A percentile compares a stretch with the other conserved stretches of the same genome.
phyloP scores from a whole-genome alignment of 2,888 invertebrate species.

The Apotomis capreana region DNA sequence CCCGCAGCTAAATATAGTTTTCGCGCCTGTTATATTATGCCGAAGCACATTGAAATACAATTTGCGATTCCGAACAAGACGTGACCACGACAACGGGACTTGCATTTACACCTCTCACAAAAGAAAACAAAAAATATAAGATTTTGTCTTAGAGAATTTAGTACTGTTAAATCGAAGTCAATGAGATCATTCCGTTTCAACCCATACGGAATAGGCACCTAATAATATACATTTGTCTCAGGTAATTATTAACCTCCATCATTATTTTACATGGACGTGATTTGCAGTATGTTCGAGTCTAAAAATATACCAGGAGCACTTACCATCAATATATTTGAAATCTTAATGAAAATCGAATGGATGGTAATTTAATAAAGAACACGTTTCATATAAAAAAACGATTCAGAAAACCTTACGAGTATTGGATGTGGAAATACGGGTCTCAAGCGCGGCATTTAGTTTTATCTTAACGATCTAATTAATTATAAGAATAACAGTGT shows the following conservation, averaged over 20 bases:
- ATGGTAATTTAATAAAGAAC: conserved; percentile 26
- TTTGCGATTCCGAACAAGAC: conserved; percentile 11
- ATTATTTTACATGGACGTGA: too few relatives aligned
- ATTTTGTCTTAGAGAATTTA: neutral
- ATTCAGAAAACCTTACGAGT: conserved; percentile 25
- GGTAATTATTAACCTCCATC: too few relatives aligned
- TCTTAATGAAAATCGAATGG: conserved; percentile 23
- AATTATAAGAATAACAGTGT: conserved; percentile 64
- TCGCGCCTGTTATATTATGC: conserved; percentile 20
- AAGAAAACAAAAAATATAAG: conserved; percentile 1
- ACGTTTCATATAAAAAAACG: conserved; percentile 28
- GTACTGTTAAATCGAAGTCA: neutral
- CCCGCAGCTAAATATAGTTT: conserved; percentile 28
- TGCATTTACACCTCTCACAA: neutral
- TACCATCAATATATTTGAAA: conserved; percentile 10
- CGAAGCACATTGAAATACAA: conserved; percentile 10
- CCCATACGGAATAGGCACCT: too few relatives aligned
- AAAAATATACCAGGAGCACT: conserved; percentile 11
- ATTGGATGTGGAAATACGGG: conserved; percentile 46
- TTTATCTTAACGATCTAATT: conserved; percentile 72
- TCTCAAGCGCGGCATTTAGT: conserved; percentile 70
- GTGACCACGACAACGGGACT: neutral
- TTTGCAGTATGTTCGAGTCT: too few relatives aligned
- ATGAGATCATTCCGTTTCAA: neutral
- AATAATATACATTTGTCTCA: too few relatives aligned